phyloP scores from a whole-genome alignment of 2,113 vertebrate species.

The Dromaius novaehollandiae region DNA sequence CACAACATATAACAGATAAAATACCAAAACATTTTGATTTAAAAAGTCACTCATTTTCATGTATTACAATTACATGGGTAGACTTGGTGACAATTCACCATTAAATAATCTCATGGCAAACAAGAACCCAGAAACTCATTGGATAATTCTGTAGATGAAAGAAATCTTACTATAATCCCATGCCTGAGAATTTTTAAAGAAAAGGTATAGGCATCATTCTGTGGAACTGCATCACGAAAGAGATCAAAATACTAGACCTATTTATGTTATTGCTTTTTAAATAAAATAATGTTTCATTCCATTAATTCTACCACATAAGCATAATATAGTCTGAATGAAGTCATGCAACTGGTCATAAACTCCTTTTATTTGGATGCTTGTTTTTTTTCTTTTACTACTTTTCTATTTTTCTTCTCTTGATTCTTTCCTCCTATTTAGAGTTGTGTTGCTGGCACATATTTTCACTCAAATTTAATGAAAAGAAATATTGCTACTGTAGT shows the following conservation, averaged over 20 bases:
- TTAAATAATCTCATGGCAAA: background rate
- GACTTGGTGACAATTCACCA: background rate
- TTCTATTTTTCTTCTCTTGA: background rate
- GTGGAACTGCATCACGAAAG: background rate
- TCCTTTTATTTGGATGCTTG: background rate
- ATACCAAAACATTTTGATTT: background rate
- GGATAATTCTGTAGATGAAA: background rate
- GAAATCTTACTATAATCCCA: background rate
- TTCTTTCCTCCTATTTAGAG: background rate
- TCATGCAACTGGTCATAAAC: background rate
- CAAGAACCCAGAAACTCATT: background rate
- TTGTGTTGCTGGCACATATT: background rate
- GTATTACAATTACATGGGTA: background rate
- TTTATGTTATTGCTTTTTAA: background rate
- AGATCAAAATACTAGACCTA: background rate
- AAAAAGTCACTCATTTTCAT: background rate
- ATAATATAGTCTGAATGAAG: background rate
- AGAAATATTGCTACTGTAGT: slow-evolving; percentile 15
- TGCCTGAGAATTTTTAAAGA: background rate
- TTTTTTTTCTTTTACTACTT: background rate
- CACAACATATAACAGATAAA: background rate
- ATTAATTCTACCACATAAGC: background rate
- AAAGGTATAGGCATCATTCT: background rate
- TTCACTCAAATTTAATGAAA: slow-evolving; percentile 27
- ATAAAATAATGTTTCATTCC: background rate